Conservation (phyloP, 2,888 invertebrate genomes). For the Brenthis hecate region DNA sequence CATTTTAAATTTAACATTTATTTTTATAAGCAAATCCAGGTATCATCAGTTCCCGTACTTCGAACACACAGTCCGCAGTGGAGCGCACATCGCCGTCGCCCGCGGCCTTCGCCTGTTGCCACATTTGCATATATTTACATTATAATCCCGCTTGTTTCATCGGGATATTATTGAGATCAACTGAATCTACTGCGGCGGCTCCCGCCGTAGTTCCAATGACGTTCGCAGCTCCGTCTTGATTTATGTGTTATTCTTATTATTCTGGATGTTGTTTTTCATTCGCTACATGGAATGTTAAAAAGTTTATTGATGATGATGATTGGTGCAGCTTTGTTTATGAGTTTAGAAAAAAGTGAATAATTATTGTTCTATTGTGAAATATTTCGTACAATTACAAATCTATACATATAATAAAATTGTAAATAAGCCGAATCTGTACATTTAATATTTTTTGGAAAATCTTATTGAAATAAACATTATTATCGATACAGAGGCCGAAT, state of each 20-base stretch:
- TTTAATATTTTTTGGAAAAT: too few relatives aligned
- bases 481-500: too few relatives aligned
- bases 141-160: conserved; percentile 63
- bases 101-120: conserved; percentile 48
- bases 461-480: too few relatives aligned
- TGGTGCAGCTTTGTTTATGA: neutral
- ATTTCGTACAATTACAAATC: too few relatives aligned
- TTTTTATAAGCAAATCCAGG: too few relatives aligned
- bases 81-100: conserved; percentile 49
- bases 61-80: neutral
- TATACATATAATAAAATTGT: too few relatives aligned
- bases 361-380: neutral
- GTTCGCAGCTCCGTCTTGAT: conserved; percentile 34
- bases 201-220: conserved; percentile 45
- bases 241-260: conserved; percentile 26
- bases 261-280: conserved; percentile 34
- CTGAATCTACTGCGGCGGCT: conserved; percentile 35
- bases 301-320: conserved; percentile 27
- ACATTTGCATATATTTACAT: conserved; percentile 76
- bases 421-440: too few relatives aligned
- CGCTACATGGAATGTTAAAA: conserved; percentile 29
- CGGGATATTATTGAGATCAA: conserved; percentile 51
- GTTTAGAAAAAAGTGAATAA: conserved; percentile 3
- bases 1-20: too few relatives aligned
- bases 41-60: neutral